A percentile compares a stretch with the other conserved stretches of the same genome.
These are phyloP conservation scores for Trinectes maculatus DNA, from an alignment of 2,113 vertebrate genomes.

Conservation along the genomic window DNA sequence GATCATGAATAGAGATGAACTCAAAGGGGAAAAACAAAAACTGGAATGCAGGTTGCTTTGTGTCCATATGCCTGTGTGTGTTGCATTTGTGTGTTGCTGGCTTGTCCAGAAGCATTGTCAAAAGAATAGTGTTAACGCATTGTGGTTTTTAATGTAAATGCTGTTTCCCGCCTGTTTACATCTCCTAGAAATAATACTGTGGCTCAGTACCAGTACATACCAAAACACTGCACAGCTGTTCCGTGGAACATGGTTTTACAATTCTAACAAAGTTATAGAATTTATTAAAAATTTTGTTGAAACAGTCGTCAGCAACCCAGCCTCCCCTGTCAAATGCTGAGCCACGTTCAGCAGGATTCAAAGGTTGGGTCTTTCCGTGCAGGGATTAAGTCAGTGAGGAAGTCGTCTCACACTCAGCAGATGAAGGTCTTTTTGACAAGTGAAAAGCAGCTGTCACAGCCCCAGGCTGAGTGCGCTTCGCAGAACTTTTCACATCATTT, in stretches of 20 bases:
- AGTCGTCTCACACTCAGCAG: not conserved
- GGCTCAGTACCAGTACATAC: not conserved
- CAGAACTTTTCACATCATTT: not conserved
- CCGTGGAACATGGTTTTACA: not conserved
- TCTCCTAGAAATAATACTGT: too few relatives aligned
- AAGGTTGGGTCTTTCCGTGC: not conserved
- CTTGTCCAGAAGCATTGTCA: not conserved
- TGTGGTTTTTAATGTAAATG: not conserved
- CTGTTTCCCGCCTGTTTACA: too few relatives aligned
- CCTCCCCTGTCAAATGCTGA: not conserved
- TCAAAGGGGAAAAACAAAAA: slow-evolving; percentile 1
- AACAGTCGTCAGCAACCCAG: too few relatives aligned
- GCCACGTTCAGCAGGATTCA: not conserved
- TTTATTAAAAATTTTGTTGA: too few relatives aligned
- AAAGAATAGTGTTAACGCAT: not conserved
- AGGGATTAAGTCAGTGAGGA: not conserved
- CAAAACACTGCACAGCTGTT: not conserved
- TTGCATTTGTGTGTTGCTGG: not conserved
- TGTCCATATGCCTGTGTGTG: not conserved
- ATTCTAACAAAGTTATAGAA: not conserved
- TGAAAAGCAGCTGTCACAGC: not conserved
- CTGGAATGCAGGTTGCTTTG: slow-evolving; percentile 1
- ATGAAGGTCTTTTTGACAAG: too few relatives aligned
- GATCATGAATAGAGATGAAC: slow-evolving; percentile 1
- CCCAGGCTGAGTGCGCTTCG: not conserved